Evolutionary conservation across 2,888 invertebrate genomes (phyloP).

Genomic region (Leptinotarsa peninsularis): DNA sequence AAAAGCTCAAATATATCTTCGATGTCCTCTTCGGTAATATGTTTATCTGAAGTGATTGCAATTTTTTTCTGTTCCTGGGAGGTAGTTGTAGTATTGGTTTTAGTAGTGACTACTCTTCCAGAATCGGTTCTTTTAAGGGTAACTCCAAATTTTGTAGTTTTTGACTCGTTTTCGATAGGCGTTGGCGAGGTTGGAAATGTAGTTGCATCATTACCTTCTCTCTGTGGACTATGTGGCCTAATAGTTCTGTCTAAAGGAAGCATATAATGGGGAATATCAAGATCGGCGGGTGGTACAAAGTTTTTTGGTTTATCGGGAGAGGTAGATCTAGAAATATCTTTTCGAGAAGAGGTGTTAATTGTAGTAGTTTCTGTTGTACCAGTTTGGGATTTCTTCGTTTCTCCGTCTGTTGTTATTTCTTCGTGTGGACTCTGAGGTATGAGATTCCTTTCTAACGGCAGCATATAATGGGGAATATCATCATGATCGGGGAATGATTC

Average conservation of each 20-base stretch:
- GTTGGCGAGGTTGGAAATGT: conserved; percentile 18
- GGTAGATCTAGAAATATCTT: not conserved
- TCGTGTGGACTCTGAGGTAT: conserved; percentile 9
- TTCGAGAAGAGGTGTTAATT: not conserved
- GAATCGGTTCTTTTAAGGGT: conserved; percentile 73
- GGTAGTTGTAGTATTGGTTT: conserved; percentile 61
- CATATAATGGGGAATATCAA: conserved; percentile 39
- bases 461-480: conserved; percentile 61
- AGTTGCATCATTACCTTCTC: conserved; percentile 39
- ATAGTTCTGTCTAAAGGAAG: conserved; percentile 36
- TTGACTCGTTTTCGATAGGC: conserved; percentile 52
- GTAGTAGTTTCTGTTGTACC: not conserved
- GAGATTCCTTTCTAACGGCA: conserved; percentile 56
- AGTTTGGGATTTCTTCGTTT: not conserved
- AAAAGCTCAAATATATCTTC: conserved; percentile 81
- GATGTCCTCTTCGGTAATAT: conserved; percentile 69
- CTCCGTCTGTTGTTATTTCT: not conserved
- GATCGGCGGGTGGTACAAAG: conserved; percentile 17
- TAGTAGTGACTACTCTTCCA: conserved; percentile 67
- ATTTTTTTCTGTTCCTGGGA: conserved; percentile 67
- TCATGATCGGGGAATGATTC: not conserved
- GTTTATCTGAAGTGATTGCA: conserved; percentile 65
- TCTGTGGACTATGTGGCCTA: conserved; percentile 50
- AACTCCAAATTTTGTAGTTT: conserved; percentile 75
- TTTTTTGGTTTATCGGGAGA: not conserved